Evolutionary conservation across 1,140 invertebrate species (phyloP).

Genomic region (Calosoma granatense): DNA sequence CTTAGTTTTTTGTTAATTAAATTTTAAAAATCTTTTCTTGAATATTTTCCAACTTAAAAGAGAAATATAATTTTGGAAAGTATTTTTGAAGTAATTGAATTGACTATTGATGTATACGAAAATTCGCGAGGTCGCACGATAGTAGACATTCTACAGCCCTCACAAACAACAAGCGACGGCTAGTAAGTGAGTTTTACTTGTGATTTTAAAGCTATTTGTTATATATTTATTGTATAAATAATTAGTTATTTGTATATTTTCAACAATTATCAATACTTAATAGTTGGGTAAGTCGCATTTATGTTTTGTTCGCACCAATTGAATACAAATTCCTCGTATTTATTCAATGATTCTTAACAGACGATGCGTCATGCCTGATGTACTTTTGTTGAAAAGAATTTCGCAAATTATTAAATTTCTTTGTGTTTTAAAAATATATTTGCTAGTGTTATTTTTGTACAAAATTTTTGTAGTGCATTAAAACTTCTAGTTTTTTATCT

Average conservation of each 20-base stretch:
- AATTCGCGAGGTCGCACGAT: neutral
- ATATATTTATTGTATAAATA: neutral
- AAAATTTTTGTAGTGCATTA: too few relatives aligned
- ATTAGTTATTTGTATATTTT: neutral
- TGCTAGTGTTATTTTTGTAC: too few relatives aligned
- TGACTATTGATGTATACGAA: too few relatives aligned
- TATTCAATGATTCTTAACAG: constrained; percentile 1
- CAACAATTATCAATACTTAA: neutral
- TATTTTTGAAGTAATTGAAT: too few relatives aligned
- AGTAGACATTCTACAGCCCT: neutral
- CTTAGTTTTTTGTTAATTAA: too few relatives aligned
- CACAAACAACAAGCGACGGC: constrained; percentile 8
- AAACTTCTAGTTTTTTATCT: too few relatives aligned
- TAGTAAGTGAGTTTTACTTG: constrained; percentile 4
- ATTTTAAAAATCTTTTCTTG: too few relatives aligned
- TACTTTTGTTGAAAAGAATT: neutral
- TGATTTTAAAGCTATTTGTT: neutral
- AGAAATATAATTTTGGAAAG: too few relatives aligned
- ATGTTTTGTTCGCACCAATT: neutral
- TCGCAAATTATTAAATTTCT: neutral
- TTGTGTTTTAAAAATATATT: too few relatives aligned
- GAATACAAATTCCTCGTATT: neutral
- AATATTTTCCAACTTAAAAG: too few relatives aligned
- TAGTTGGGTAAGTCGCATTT: neutral
- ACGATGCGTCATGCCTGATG: constrained; percentile 8